Conservation (phyloP, 1,140 invertebrate genomes). For the Drosophila busckii region DNA sequence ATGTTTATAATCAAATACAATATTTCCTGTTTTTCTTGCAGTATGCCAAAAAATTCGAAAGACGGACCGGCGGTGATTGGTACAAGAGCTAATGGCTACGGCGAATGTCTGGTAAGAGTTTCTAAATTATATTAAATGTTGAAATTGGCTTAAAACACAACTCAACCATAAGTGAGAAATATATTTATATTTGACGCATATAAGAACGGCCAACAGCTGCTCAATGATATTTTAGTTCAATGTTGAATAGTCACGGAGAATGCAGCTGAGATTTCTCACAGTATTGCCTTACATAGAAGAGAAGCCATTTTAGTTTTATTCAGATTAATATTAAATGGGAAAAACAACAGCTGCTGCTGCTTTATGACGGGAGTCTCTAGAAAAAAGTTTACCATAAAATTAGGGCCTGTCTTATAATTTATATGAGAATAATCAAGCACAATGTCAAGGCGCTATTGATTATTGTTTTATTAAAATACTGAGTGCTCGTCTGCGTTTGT, state of each 20-base stretch:
- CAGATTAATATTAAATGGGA: constrained; percentile 25
- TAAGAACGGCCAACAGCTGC: too few species aligned
- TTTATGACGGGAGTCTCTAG: too few species aligned
- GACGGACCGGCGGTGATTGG: constrained; percentile 31
- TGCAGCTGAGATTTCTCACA: constrained; percentile 22
- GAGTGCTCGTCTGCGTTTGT: too few species aligned
- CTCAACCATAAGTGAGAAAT: too few species aligned
- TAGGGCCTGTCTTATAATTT: too few species aligned
- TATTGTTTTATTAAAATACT: too few species aligned
- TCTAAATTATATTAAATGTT: background rate
- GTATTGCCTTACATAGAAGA: constrained; percentile 39
- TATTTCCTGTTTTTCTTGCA: constrained; percentile 25
- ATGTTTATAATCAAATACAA: constrained; percentile 4
- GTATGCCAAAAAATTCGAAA: constrained; percentile 46
- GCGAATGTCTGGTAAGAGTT: constrained; percentile 46
- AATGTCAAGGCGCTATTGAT: too few species aligned
- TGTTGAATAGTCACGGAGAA: too few species aligned
- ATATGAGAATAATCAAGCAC: too few species aligned
- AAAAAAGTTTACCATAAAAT: too few species aligned
- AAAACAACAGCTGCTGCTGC: constrained; percentile 43
- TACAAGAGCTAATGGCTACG: constrained; percentile 12
- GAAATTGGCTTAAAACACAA: background rate
- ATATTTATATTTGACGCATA: too few species aligned
- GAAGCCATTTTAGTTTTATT: constrained; percentile 20
- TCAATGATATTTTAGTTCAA: too few species aligned